A percentile compares a stretch with the other conserved stretches of the same genome.
Conservation (phyloP, 1,140 invertebrate genomes). For the Drosophila rhopaloa region DNA sequence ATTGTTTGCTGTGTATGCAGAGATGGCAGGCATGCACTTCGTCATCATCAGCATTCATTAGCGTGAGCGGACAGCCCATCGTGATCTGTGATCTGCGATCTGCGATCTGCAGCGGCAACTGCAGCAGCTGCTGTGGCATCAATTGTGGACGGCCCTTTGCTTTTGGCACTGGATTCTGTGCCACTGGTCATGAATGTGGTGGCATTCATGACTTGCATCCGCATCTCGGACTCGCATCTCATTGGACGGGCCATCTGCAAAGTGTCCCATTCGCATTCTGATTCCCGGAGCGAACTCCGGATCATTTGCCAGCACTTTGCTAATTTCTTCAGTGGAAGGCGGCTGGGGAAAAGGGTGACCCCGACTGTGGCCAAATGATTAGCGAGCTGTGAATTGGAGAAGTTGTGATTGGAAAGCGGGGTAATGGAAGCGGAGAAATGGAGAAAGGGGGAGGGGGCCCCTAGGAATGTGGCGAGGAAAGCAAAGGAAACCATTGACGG, state of each 20-base stretch:
- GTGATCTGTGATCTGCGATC: slow-evolving; percentile 65
- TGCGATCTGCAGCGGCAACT: slow-evolving; percentile 10
- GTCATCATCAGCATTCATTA: slow-evolving; percentile 79
- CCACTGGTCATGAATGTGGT: slow-evolving; percentile 50
- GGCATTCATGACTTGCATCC: slow-evolving; percentile 52
- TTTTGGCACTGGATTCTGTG: slow-evolving; percentile 29
- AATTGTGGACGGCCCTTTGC: slow-evolving; percentile 45
- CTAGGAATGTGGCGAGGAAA: slow-evolving; percentile 1
- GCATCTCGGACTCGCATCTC: slow-evolving; percentile 10
- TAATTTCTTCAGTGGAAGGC: neutral
- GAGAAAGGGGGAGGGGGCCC: neutral
- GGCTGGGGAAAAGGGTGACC: slow-evolving; percentile 6
- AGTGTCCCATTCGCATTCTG: slow-evolving; percentile 11
- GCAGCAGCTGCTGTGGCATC: slow-evolving; percentile 33
- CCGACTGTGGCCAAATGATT: slow-evolving; percentile 18
- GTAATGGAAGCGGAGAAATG: neutral
- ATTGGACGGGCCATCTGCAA: slow-evolving; percentile 25
- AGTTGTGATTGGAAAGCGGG: slow-evolving; percentile 23
- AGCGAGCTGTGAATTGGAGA: slow-evolving; percentile 18
- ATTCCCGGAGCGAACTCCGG: neutral
- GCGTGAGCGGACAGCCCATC: slow-evolving; percentile 75
- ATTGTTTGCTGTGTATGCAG: slow-evolving; percentile 6
- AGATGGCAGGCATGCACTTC: slow-evolving; percentile 44
- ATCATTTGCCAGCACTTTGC: slow-evolving; percentile 10
- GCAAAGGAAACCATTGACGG: slow-evolving; percentile 12